Base-by-base conservation (phyloP, 2,113 vertebrate species). In the Limanda limanda region DNA sequence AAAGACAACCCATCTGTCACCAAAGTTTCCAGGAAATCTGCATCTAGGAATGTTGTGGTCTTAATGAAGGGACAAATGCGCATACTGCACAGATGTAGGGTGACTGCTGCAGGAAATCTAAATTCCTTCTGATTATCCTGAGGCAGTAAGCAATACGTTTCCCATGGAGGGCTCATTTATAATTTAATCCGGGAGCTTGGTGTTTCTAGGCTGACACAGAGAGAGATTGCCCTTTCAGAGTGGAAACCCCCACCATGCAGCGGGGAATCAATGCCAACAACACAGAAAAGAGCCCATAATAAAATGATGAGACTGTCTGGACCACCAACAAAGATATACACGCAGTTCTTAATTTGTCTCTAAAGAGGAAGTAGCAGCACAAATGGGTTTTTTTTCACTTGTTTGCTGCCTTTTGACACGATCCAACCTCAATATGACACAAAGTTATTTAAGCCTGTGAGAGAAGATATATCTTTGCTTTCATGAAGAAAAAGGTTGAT, bases 111-210 rank as follows among this genome's bases (percentile, higher is more conserved):
- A 73, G 61, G 8, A 57, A 82, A 86, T 76, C 62, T 76, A 77
- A 61, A 90, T 73, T 79, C 68, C 58, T 37, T 77, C 52, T 84
- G 83, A 88, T 85, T 85, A 88, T 86, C 65, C 70, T 54, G 6
- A 73, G 52, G 77, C 74, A 79, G 84, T 83, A 74, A 84, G 82
- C 75, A 81, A 79, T 79, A 80, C 55, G 76, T 82, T 86, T 89
- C 87, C 90, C 86, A 88, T 84, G 71, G 86, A 88, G 89, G 85
- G 77, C 86, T 94, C 90, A 92, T 92, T 88, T 93, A 93, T 94
- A 91, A 94, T 93, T 94, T 91, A 93, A 91, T 82, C 81, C 75
- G 71, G 74, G 82, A 89, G 82, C 82, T 83, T 54, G 76, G 90
- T 88, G 89, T 91, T 86, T 91, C 88, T 86, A 89, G 86, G 89